Base-by-base conservation (phyloP, 2,888 invertebrate species). In the Dione juno region DNA sequence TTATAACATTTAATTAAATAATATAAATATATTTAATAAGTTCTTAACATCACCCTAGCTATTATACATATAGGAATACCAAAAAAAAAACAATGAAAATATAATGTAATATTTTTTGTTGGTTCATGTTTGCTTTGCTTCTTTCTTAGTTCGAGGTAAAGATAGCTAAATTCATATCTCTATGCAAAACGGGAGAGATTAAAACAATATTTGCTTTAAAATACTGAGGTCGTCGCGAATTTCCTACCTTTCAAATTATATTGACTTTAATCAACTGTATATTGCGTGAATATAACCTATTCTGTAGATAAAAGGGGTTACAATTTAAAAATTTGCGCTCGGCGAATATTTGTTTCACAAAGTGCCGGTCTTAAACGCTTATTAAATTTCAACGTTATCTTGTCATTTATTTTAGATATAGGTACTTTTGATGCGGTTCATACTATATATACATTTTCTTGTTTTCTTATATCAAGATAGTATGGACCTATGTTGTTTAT, bases 131-230 rank as follows among this genome's bases (percentile, higher is more conserved):
- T 2, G 13, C n/a, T 21, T 48, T 50, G 28, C 13, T 61, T 28
- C n/a, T n/a, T 69, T 69, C 64, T 16, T 9, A 54, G 14, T 53
- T 40, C 45, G 3, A 37, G 14, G 63, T 45, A 63, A 48, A 69
- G 10, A 61, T 35, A 40, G 35, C 11, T 43, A 35, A 61, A 61
- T 28, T 19, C 57, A 74, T 68, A 70, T 63, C 50, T 79, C 80
- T 81, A 84, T 82, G 82, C 81, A 80, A 83, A 83, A 78, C 78
- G 80, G 75, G 77, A 77, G 75, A 83, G 86, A 86, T 88, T 87
- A 88, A 86, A 87, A 83, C 81, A 80, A 83, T 85, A 84, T 84
- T 82, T 82, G 79, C 77, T 77, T 78, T 76, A 77, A 70, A 77
- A 76, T 78, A 66, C 67, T 73, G 76, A 76, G 74, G 75, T 74